Evolutionary conservation across 1,140 invertebrate genomes (phyloP).

Genomic region (Drosophila santomea): DNA sequence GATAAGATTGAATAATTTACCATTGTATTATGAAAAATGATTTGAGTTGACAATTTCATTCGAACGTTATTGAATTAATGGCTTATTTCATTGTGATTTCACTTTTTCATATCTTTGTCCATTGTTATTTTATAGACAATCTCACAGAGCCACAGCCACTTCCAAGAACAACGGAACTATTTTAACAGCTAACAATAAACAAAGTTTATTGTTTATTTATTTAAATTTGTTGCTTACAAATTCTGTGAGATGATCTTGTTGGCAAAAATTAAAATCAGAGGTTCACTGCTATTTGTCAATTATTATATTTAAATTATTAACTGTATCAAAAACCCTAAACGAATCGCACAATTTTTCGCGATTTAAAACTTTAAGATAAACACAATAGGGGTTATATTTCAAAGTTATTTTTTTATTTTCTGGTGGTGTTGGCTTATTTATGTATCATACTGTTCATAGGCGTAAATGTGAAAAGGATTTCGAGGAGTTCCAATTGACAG

Average conservation of each 20-base stretch:
- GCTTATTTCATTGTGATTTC: conserved; percentile 39
- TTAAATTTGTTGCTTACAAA: conserved; percentile 11
- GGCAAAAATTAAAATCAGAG: not conserved
- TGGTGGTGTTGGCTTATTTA: not conserved
- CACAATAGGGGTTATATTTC: not conserved
- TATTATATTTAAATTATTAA: not conserved
- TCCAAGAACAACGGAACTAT: conserved; percentile 40
- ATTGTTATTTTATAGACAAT: conserved; percentile 19
- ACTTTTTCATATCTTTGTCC: conserved; percentile 21
- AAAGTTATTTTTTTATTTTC: conserved; percentile 24
- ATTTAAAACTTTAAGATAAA: not conserved
- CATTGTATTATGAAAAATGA: conserved; percentile 13
- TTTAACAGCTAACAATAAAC: conserved; percentile 4
- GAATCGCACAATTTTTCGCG: too few species aligned
- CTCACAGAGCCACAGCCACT: conserved; percentile 21
- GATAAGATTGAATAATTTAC: not conserved
- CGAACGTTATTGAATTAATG: conserved; percentile 11
- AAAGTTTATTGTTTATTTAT: conserved; percentile 11
- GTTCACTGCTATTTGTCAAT: not conserved
- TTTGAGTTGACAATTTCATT: conserved; percentile 13
- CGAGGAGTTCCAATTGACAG: conserved; percentile 29
- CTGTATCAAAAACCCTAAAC: too few species aligned
- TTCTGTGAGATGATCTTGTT: conserved; percentile 19
- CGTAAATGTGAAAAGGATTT: conserved; percentile 40
- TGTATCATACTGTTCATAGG: conserved; percentile 32